These are phyloP conservation scores for Bombus superbus DNA, from an alignment of 1,140 invertebrate genomes.

Conservation along the genomic window DNA sequence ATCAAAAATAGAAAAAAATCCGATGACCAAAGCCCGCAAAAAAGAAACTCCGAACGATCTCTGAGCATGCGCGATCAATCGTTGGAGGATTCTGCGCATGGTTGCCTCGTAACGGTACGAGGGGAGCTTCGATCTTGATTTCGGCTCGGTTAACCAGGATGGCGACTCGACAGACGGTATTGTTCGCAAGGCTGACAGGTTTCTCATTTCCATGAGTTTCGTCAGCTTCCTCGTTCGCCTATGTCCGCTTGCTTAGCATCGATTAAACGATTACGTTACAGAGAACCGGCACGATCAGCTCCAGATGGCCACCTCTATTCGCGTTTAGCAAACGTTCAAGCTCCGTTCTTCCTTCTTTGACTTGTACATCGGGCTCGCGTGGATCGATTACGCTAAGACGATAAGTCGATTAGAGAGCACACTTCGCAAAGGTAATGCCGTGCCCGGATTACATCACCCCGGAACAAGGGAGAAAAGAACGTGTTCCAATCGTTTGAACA, in stretches of 20 bases:
- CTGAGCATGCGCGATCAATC: neutral
- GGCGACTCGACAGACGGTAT: neutral
- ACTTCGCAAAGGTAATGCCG: neutral
- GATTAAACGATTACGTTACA: neutral
- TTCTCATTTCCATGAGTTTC: neutral
- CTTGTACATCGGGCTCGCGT: neutral
- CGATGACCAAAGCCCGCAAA: too few species aligned
- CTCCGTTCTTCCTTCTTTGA: neutral
- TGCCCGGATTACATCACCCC: conserved; percentile 6
- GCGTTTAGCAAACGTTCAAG: neutral
- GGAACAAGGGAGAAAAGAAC: conserved; percentile 11
- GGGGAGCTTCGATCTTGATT: neutral
- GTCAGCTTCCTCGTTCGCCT: neutral
- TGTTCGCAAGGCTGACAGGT: neutral
- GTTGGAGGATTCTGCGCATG: neutral
- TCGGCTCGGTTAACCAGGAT: neutral
- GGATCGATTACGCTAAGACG: neutral
- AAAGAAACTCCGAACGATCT: neutral
- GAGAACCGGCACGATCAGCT: neutral
- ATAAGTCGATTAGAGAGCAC: conserved; percentile 3
- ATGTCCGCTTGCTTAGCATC: neutral
- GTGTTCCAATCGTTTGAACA: neutral
- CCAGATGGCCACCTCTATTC: neutral
- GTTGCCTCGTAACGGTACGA: neutral
- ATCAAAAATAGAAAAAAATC: too few species aligned